Percentiles rank a stretch among this genome's conserved stretches.
Conservation (phyloP, 2,797 vertebrate genomes). For the Anolis apletophallus region DNA sequence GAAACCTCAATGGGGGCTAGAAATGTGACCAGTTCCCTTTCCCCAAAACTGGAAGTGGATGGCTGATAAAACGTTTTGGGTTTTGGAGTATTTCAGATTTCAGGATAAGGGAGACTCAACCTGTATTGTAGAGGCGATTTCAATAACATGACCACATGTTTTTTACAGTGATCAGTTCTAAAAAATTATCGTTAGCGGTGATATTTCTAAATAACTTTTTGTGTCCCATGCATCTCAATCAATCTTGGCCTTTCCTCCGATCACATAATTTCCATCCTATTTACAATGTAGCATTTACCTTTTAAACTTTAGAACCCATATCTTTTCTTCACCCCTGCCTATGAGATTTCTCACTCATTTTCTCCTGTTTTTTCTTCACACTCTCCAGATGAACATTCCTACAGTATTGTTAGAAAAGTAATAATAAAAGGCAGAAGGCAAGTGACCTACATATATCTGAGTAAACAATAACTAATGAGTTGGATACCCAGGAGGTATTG, state of each 20-base stretch:
- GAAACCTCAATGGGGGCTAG: too few relatives aligned
- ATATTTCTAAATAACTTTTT: not conserved
- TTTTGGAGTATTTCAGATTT: too few relatives aligned
- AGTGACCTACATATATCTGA: slow-evolving; percentile 71
- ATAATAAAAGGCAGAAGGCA: slow-evolving; percentile 72
- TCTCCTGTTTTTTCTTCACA: slow-evolving; percentile 14
- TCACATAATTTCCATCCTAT: slow-evolving; percentile 50
- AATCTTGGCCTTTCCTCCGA: slow-evolving; percentile 43
- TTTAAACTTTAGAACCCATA: slow-evolving; percentile 49
- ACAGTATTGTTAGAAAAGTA: slow-evolving; percentile 64
- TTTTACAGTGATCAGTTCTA: not conserved
- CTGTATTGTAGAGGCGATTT: not conserved
- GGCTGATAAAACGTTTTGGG: too few relatives aligned
- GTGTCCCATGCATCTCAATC: too few relatives aligned
- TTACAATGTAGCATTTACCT: slow-evolving; percentile 46
- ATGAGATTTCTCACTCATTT: slow-evolving; percentile 51
- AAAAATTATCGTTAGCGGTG: slow-evolving; percentile 19
- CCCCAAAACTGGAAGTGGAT: too few relatives aligned
- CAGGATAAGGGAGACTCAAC: too few relatives aligned
- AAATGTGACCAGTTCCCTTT: too few relatives aligned
- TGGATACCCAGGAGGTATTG: slow-evolving; percentile 58
- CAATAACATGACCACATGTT: not conserved
- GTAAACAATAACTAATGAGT: slow-evolving; percentile 73
- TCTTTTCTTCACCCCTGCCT: slow-evolving; percentile 3
- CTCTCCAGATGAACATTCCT: slow-evolving; percentile 56